Evolutionary conservation across 2,888 invertebrate genomes (phyloP), one percentile per base, ranked within the genome.

Genomic region (Xestoiulus laeticollis): DNA sequence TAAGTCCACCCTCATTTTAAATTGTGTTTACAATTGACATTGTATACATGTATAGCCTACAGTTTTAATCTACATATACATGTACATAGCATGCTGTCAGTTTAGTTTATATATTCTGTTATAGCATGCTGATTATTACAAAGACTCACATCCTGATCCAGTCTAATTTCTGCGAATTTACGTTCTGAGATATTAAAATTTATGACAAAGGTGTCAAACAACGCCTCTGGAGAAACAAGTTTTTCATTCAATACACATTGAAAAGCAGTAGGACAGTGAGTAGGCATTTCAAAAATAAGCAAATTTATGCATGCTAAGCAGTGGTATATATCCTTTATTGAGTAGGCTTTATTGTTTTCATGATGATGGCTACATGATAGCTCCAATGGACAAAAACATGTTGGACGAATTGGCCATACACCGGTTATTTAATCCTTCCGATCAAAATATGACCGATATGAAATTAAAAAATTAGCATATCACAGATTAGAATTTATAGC

Each of bases 141-240:
- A 26, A 68, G 22, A 68, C 22, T 68, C 68, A 26, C 68, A 78
- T 78, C 30, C 78, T 78, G 78, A 30, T 30, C 22, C 16, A 78
- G 78, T 78, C 30, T 14, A 30, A 78, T 78, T 78, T 78, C 30
- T 1, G 30, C 14, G 78, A 78, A 78, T 78, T 78, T 78, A 26
- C 78, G 30, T 78, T 78, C 78, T 32, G 78, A 10, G 16, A 32
- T 30, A 78, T 78, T 78, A 30, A 78, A 78, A 78, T 78, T 78
- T 78, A 78, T 30, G 78, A 78, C 30, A 0, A 32, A 78, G 30
- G 26, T 30, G 78, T 26, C 78, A 78, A 78, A 78, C 26, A 78
- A 78, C 78, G 78, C 78, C 78, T 78, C 78, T 78, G 78, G 78
- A 78, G 78, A 78, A 32, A 78, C 78, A 14, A 78, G 78, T 78